Evolutionary conservation across 35 echinoderm and acorn worm genomes (phyloP).

Genomic region (Amphiura filiformis): DNA sequence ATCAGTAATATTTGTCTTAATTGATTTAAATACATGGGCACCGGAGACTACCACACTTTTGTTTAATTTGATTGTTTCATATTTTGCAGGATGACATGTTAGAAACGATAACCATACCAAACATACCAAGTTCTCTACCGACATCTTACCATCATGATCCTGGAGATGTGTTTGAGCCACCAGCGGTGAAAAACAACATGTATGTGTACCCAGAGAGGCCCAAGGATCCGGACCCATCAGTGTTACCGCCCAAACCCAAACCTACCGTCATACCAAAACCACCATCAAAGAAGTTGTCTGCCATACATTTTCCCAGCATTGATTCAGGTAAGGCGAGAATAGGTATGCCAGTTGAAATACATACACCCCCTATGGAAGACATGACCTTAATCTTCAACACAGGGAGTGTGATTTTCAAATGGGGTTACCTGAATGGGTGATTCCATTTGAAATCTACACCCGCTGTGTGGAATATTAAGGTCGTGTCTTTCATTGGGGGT

Average conservation of each 20-base stretch:
- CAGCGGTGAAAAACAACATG: background rate
- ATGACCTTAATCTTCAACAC: too few relatives aligned
- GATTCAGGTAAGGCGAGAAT: background rate
- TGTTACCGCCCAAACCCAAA: background rate
- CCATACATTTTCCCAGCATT: background rate
- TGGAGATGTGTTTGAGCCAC: background rate
- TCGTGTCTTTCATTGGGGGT: too few relatives aligned
- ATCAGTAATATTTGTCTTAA: too few relatives aligned
- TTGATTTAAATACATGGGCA: too few relatives aligned
- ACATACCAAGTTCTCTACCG: background rate
- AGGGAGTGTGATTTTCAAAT: too few relatives aligned
- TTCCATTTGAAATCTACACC: too few relatives aligned
- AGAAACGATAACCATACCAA: background rate
- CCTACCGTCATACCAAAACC: background rate
- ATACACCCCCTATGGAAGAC: too few relatives aligned
- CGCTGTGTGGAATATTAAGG: too few relatives aligned
- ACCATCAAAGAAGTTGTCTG: background rate
- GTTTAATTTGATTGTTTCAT: too few relatives aligned
- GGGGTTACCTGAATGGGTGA: too few relatives aligned
- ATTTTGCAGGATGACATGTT: background rate
- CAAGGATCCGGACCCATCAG: background rate
- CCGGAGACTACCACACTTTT: too few relatives aligned
- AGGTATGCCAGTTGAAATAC: too few relatives aligned
- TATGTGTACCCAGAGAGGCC: slow-evolving; percentile 2
- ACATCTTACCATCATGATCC: background rate